Evolutionary conservation across 2,888 invertebrate genomes (phyloP).

Genomic region (Julus scandinavius): DNA sequence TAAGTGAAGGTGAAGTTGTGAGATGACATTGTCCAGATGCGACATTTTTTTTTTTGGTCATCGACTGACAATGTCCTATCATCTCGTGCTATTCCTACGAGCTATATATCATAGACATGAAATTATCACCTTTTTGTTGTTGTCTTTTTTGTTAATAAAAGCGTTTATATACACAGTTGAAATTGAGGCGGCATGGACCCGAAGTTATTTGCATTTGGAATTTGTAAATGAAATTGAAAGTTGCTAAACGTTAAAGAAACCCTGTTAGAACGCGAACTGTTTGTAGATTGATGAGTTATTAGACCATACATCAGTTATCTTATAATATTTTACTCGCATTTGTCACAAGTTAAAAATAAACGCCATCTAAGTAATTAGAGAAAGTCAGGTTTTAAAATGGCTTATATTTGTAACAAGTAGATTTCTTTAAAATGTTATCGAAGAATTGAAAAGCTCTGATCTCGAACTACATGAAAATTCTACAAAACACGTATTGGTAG

Average conservation of each 20-base stretch:
- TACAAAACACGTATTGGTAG: background rate
- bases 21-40: background rate
- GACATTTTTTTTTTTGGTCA: no score
- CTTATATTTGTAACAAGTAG: slow-evolving; percentile 18
- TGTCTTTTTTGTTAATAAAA: background rate
- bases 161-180: background rate
- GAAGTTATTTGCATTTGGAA: background rate
- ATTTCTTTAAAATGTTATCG: background rate
- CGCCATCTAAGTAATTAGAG: slow-evolving; percentile 9
- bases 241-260: no score
- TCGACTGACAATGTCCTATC: background rate
- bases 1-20: background rate
- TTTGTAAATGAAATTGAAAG: no score
- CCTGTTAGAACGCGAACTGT: no score
- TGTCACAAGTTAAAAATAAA: slow-evolving; percentile 36
- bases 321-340: slow-evolving; percentile 3
- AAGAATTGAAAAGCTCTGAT: background rate
- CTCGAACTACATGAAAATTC: slow-evolving; percentile 14
- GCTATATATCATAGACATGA: background rate
- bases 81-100: background rate
- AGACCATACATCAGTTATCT: background rate
- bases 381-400: slow-evolving; percentile 2
- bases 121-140: background rate
- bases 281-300: no score
- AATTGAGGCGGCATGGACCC: background rate